Percentiles rank a stretch among this genome's conserved stretches.
Conservation (phyloP, 2,113 vertebrate species). For the Phaethornis superciliosus region DNA sequence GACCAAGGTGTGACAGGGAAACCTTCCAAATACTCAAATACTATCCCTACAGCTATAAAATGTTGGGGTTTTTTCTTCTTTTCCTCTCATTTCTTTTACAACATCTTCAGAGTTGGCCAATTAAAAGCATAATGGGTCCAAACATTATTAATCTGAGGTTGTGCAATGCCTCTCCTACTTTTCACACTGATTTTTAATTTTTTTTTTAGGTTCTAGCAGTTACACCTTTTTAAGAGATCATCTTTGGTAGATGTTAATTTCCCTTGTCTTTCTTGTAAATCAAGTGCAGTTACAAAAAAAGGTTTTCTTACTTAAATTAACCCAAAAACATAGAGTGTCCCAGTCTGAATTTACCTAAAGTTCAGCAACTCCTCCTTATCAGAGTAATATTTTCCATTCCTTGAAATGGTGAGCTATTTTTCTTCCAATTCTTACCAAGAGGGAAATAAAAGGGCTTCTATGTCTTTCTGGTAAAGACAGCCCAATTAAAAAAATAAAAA, state of each 20-base stretch:
- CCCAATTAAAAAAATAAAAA: not conserved
- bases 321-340: conserved; percentile 26
- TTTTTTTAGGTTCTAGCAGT: not conserved
- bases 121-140: not conserved
- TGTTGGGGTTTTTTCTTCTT: not conserved
- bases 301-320: conserved; percentile 39
- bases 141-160: not conserved
- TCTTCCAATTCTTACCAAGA: conserved; percentile 48
- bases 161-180: not conserved
- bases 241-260: conserved; percentile 65
- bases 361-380: conserved; percentile 41
- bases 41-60: not conserved
- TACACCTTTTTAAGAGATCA: not conserved
- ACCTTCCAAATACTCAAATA: not conserved
- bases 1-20: not conserved
- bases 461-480: not conserved
- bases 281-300: conserved; percentile 29
- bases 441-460: conserved; percentile 7
- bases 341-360: conserved; percentile 59
- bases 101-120: not conserved
- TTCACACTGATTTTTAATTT: not conserved
- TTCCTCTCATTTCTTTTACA: not conserved
- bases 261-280: conserved; percentile 31
- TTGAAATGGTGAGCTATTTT: not conserved
- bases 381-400: not conserved